phyloP scores from a whole-genome alignment of 2,797 vertebrate species.

The Esox masquinongy region DNA sequence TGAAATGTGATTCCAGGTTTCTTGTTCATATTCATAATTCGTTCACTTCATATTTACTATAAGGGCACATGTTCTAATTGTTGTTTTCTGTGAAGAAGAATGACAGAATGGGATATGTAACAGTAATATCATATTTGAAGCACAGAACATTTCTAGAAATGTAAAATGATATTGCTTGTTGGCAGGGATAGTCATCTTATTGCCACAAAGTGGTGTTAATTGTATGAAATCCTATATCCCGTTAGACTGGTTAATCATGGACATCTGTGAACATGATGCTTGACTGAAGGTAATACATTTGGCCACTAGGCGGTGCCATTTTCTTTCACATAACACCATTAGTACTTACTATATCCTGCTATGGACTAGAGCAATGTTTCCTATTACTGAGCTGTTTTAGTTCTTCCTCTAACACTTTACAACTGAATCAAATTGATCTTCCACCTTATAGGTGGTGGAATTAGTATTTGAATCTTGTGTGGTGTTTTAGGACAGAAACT shows the following conservation, averaged over 20 bases:
- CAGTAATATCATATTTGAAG: conserved; percentile 10
- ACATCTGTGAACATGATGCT: background rate
- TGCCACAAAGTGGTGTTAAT: conserved; percentile 21
- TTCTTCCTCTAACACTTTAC: too few species aligned
- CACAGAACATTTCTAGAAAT: conserved; percentile 20
- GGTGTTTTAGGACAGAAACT: too few species aligned
- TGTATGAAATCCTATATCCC: conserved; percentile 34
- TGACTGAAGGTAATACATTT: background rate
- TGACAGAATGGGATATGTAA: conserved; percentile 1
- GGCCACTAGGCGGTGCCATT: conserved; percentile 59
- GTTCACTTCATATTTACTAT: background rate
- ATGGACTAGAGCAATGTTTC: background rate
- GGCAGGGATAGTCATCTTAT: conserved; percentile 14
- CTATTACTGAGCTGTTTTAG: too few species aligned
- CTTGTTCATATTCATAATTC: background rate
- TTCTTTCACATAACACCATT: conserved; percentile 13
- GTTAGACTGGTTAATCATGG: background rate
- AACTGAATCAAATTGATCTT: too few species aligned
- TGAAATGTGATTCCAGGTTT: conserved; percentile 3
- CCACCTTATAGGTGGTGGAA: background rate
- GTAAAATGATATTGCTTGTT: conserved; percentile 24
- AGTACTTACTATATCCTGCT: background rate
- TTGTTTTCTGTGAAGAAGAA: background rate
- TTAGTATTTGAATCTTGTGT: background rate
- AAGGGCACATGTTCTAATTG: background rate